Evolutionary conservation across 2,888 invertebrate species (phyloP), one percentile per base, ranked within the genome.

Genomic region (Microdon myrmicae): DNA sequence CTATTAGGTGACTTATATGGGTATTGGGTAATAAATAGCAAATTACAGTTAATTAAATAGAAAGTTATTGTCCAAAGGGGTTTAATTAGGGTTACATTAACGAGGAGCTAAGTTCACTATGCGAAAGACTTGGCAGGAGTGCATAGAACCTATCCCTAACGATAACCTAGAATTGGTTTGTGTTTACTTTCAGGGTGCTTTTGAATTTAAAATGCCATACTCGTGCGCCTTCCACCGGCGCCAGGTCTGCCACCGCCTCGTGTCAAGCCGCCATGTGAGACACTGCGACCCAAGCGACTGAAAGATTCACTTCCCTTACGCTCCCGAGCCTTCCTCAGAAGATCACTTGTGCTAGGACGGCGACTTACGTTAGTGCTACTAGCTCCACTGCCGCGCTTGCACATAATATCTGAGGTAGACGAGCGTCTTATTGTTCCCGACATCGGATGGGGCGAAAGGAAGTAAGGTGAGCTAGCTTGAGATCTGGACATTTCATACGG

Each of bases 381-480:
- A 1, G 54, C 58, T 7, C 29, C 54, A 67, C 71, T 72, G 38
- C 76, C 72, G 3, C 72, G 71, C 32, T 73, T 74, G 48, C 76
- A 73, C 55, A 74, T 73, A 26, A 80, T 80, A 38, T 80, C 80
- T 35, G 80, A 80, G 8, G 80, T 79, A 6, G 80, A 80, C 19
- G 80, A 80, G 39, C 80, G 76, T 7, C 79, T 72, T 7, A 79
- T 75, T 47, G 74, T 75, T 22, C 71, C 68, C 14, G 70, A 53
- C n/a, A 71, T 69, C 31, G 71, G 70, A 55, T 74, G 75, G 9
- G 79, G 79, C 25, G 78, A 79, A 3, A 79, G 68, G 32, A 72
- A 75, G 58, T 75, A 79, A n/a, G 79, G 78, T 29, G 80, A 78
- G 67, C 61, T 73, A 3, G 70, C 71, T 32, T 73, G 75, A 23